Evolutionary conservation across 2,113 vertebrate genomes (phyloP), one percentile per base, ranked within the genome.

Genomic region (Eurypyga helias): DNA sequence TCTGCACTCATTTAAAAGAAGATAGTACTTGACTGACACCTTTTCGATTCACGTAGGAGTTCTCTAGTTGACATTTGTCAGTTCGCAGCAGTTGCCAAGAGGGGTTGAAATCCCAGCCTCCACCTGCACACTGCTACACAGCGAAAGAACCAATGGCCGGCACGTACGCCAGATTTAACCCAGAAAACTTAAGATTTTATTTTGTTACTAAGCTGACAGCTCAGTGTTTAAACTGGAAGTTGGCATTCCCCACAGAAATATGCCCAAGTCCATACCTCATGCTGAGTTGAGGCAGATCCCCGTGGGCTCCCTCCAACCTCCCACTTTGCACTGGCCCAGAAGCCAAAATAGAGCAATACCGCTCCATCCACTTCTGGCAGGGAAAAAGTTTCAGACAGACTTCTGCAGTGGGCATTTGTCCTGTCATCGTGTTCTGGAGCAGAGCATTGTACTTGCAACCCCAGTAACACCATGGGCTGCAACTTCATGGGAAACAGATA

Each of bases 401-500:
- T 51, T 82, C 20, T 15, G 5, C 64, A 54, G 20, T 2, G 3
- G 9, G 3, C 8, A 43, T 79, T 67, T 83, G 13, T 38, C 20
- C 43, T 19, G 4, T 9, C 43, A 26, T 0, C 60, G 29, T 11
- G 14, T 45, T 77, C 43, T 67, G 21, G 61, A 46, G 21, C 31
- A 62, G 8, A 88, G 31, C 28, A 26, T 3, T 33, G 31, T 11
- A 62, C 36, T 71, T 1, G 0, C 43, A 75, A 33, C 5, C 43
- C 31, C 43, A 79, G 2, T 8, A 90, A 70, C 15, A 14, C 41
- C 1, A 0, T 3, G n/a, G 8, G 9, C n/a, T 26, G 33, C 21
- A 69, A 2, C 28, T 31, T 38, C 46, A 29, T 0, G 0, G 31
- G 13, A 70, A 92, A 57, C 3, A 29, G 36, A 43, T 3, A 57